A percentile compares a stretch with the other conserved stretches of the same genome.
Conservation (phyloP, 2,113 vertebrate genomes). For the Castor canadensis region DNA sequence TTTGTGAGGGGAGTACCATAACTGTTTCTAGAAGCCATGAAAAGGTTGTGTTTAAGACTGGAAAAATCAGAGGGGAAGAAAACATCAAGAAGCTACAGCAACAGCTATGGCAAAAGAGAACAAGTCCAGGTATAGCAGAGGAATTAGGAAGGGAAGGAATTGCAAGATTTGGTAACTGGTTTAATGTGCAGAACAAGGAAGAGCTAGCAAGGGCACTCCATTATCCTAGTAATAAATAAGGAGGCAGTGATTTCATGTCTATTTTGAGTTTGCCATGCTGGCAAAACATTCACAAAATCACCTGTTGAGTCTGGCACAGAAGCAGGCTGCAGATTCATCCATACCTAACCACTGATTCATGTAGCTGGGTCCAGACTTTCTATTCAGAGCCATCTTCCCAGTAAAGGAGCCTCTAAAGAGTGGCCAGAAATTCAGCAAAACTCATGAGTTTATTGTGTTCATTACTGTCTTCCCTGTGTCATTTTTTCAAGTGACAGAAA, state of each 20-base stretch:
- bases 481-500: neutral
- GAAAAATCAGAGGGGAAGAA: neutral
- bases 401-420: neutral
- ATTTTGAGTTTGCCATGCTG: neutral
- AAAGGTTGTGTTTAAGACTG: neutral
- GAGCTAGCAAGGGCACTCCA: neutral
- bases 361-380: neutral
- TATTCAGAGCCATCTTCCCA: neutral
- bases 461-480: neutral
- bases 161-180: neutral
- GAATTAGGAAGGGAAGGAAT: neutral
- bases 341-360: neutral
- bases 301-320: neutral
- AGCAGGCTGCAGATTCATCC: rapidly evolving
- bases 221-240: neutral
- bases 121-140: too few species aligned
- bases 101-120: neutral
- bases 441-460: neutral
- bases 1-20: rapidly evolving
- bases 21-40: neutral
- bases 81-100: neutral
- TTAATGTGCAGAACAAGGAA: neutral
- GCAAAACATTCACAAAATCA: neutral
- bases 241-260: neutral
- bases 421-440: neutral